Conservation (phyloP, 1,140 invertebrate species). For the Nasonia longicornis region DNA sequence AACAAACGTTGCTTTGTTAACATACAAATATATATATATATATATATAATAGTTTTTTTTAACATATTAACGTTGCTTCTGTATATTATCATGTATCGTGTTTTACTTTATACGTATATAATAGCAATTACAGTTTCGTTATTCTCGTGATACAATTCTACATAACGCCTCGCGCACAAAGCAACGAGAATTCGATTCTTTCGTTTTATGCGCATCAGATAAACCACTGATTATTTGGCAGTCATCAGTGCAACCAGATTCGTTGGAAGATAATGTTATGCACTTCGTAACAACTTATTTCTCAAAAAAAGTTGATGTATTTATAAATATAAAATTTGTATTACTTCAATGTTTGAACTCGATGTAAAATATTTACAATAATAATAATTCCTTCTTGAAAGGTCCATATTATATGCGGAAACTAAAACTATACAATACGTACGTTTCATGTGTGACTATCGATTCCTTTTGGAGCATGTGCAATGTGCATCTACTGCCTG, state of each 20-base stretch:
- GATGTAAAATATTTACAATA: too few relatives aligned
- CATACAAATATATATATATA: slow-evolving; percentile 36
- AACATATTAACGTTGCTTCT: slow-evolving; percentile 17
- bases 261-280: not conserved
- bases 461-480: too few relatives aligned
- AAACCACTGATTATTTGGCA: slow-evolving; percentile 39
- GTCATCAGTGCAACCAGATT: slow-evolving; percentile 26
- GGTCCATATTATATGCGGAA: too few relatives aligned
- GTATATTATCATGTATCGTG: not conserved
- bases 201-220: not conserved
- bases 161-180: not conserved
- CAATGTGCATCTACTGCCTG: too few relatives aligned
- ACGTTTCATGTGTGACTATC: too few relatives aligned
- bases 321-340: not conserved
- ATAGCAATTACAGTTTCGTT: slow-evolving; percentile 2
- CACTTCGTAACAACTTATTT: not conserved
- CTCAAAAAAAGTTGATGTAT: not conserved
- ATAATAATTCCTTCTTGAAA: too few relatives aligned
- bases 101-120: slow-evolving; percentile 21
- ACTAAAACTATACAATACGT: too few relatives aligned
- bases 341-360: too few relatives aligned
- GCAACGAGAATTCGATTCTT: slow-evolving; percentile 17
- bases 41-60: slow-evolving; percentile 21
- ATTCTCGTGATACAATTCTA: slow-evolving; percentile 13
- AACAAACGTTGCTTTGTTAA: not conserved